Percentiles rank a stretch among this genome's conserved stretches.
Conservation (phyloP, 2,797 vertebrate genomes). For the Rhabdomys pumilio region DNA sequence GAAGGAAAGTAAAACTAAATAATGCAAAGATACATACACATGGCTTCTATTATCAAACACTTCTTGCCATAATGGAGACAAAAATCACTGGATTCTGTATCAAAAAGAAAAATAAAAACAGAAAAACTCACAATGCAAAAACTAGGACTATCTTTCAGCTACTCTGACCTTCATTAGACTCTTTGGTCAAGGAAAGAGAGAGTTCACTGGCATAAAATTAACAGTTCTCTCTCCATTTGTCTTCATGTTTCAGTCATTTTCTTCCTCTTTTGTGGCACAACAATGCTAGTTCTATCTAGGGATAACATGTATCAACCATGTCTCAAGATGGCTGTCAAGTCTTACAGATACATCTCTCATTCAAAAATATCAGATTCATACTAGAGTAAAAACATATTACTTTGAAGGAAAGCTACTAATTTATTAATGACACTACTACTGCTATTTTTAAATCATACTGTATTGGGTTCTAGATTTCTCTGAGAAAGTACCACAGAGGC, state of each 20-base stretch:
- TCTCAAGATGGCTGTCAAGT: not conserved
- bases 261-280: not conserved
- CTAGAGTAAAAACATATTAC: not conserved
- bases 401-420: slow-evolving; percentile 21
- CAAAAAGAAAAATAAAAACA: slow-evolving; percentile 31
- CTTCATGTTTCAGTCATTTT: not conserved
- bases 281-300: not conserved
- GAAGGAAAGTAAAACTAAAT: slow-evolving; percentile 2
- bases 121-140: not conserved
- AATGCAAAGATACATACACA: not conserved
- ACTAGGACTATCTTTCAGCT: not conserved
- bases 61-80: not conserved
- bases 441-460: not conserved
- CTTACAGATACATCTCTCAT: slow-evolving; percentile 35
- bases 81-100: not conserved
- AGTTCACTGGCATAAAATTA: not conserved
- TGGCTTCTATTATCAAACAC: slow-evolving; percentile 31
- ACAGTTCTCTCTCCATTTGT: not conserved
- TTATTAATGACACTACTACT: not conserved
- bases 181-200: not conserved
- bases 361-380: not conserved
- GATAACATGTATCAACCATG: not conserved
- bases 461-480: not conserved
- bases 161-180: not conserved
- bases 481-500: not conserved